Evolutionary conservation across 2,797 vertebrate genomes (phyloP).

Genomic region (Petrocephalus schoutedeni): DNA sequence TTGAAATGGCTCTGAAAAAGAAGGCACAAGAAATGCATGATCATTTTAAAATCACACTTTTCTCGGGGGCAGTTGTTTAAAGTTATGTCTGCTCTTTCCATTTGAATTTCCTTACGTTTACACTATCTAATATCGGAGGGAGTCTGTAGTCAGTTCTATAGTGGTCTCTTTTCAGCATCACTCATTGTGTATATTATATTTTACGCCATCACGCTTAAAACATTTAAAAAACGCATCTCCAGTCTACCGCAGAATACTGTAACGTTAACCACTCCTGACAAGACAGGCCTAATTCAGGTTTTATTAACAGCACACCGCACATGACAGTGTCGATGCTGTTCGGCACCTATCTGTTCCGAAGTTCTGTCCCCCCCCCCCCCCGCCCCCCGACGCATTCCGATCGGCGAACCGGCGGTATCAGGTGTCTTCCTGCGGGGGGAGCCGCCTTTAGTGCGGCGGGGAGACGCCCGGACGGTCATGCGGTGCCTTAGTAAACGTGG

Average conservation of each 20-base stretch:
- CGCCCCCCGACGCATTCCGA: too few species aligned
- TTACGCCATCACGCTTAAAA: not conserved
- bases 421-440: not conserved
- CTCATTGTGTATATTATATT: not conserved
- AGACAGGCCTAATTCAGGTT: not conserved
- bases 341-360: too few species aligned
- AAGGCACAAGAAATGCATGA: constrained; percentile 12
- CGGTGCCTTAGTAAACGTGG: not conserved
- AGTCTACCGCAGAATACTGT: not conserved
- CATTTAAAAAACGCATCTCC: not conserved
- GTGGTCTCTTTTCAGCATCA: not conserved
- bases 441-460: not conserved
- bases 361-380: too few species aligned
- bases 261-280: not conserved
- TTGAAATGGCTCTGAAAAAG: constrained; percentile 75
- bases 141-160: not conserved
- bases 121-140: not conserved
- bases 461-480: not conserved
- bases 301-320: not conserved
- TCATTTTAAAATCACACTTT: constrained; percentile 60
- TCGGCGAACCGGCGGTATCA: not conserved
- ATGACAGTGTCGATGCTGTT: not conserved
- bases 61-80: not conserved
- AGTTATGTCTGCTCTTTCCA: not conserved
- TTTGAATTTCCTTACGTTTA: not conserved